Evolutionary conservation across 1,140 invertebrate species (phyloP), one percentile per base, ranked within the genome.

Genomic region (Bombus sibiricus): DNA sequence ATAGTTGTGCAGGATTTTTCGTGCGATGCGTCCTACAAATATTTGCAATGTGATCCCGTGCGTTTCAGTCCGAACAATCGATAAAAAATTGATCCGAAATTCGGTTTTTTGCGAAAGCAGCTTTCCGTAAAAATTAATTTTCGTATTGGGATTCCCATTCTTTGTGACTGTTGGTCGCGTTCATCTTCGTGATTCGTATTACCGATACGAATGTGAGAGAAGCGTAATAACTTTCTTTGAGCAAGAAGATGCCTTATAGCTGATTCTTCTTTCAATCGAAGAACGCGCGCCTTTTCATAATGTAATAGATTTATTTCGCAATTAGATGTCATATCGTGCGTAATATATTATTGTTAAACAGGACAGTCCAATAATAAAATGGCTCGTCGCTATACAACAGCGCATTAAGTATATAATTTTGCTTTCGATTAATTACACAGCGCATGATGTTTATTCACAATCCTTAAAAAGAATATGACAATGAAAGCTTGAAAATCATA

Each of bases 1-100:
- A 73, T 43, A 73, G 41, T 73, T 43, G 28, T 73, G 28, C 41
- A 72, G 69, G 69, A 72, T 41, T 72, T 62, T 72, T 72, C 69
- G 37, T 41, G 37, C 41, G 41, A 43, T 43, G 71, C 41, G 15
- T 32, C 28, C 39, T 18, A 43, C 71, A 43, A 71, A 41, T 73
- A 73, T 43, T 41, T 43, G 69, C 69, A 2, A n/a, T 8, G 25
- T n/a, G 69, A 28, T 71, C 25, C 37, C 39, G 71, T 22, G 71
- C 41, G n/a, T 73, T 73, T 43, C 41, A 32, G 28, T 43, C n/a
- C 6, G 39, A n/a, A 8, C 41, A 32, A n/a, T 73, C 71, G 41
- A 73, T 73, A 32, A 43, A 43, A 43, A 41, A 32, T 73, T 73
- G 43, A 73, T 32, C 25, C 69, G 28, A 72, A 72, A 15, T 41